phyloP scores from a whole-genome alignment of 2,888 invertebrate species.

The Apodemia hepburni region DNA sequence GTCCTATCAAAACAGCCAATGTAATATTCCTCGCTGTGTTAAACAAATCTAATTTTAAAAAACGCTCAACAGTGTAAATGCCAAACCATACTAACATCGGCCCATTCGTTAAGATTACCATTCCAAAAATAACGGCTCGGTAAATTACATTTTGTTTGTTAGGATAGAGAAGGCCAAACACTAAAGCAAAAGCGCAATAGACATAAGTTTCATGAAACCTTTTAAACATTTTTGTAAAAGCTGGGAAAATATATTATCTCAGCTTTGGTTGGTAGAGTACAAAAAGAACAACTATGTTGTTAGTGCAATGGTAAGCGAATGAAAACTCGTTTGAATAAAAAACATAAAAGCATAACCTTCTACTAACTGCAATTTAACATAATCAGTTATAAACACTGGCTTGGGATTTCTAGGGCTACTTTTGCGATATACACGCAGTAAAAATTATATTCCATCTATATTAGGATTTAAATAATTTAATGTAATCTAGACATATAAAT shows the following conservation, averaged over 20 bases:
- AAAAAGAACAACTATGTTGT: not conserved
- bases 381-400: conserved; percentile 1
- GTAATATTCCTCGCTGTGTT: conserved; percentile 54
- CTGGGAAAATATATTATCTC: not conserved
- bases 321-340: not conserved
- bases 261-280: not conserved
- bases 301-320: not conserved
- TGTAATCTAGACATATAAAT: no score
- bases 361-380: not conserved
- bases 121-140: conserved; percentile 35
- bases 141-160: conserved; percentile 41
- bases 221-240: conserved; percentile 39
- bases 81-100: conserved; percentile 50
- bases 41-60: conserved; percentile 43
- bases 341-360: not conserved
- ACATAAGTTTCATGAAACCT: conserved; percentile 49
- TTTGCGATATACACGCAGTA: no score
- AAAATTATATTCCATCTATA: no score
- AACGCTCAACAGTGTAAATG: conserved; percentile 44
- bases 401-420: not conserved
- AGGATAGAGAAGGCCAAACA: conserved; percentile 51
- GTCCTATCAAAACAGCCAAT: conserved; percentile 42
- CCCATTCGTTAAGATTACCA: conserved; percentile 38
- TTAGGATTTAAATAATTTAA: no score
- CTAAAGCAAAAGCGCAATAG: conserved; percentile 50